Base-by-base conservation (phyloP, 1,140 invertebrate species). In the Leptinotarsa undecemlineata region DNA sequence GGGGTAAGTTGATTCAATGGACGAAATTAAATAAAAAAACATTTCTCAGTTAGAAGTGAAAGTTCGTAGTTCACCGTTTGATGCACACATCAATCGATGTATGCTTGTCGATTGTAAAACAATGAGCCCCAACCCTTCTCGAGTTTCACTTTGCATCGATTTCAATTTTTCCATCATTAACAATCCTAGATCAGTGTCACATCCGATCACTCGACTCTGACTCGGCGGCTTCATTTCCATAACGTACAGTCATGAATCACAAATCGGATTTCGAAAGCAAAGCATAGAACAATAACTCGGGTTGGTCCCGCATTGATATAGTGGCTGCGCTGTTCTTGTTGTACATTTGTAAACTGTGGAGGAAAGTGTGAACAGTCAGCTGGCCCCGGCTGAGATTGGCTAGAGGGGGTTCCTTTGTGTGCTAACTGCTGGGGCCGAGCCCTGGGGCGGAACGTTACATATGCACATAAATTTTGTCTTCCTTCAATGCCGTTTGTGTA, bases 291-390 rank as follows among this genome's bases (percentile, higher is more conserved):
- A 57, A 57, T 57, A 57, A 6, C n/a, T 57, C 51, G 51, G 51
- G 51, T 57, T 57, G 51, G 51, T 57, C 51, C 51, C 6, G 51
- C 51, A 57, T 57, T 57, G 51, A 57, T 57, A 57, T 57, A 57
- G 51, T 57, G 51, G 51, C 51, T 13, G 51, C 14, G 51, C 17
- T 19, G 20, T 66, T 66, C 68, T 17, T 75, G 57, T 67, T 19
- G 51, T 57, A 68, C 70, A 68, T 68, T 68, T 47, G 66, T 68
- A 68, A 68, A 42, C 66, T n/a, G 33, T 47, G 64, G 62, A 75
- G 67, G 76, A 76, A 79, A 79, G 78, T 80, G 78, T 80, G 78
- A 80, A 80, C 79, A 77, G 73, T 78, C 77, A 80, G 75, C 79
- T 78, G 79, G 72, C 75, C 70, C 75, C 77, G 74, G 64, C 75